These are phyloP conservation scores for Drosophila mayaguana DNA, from an alignment of 2,888 invertebrate species.

Conservation along the genomic window DNA sequence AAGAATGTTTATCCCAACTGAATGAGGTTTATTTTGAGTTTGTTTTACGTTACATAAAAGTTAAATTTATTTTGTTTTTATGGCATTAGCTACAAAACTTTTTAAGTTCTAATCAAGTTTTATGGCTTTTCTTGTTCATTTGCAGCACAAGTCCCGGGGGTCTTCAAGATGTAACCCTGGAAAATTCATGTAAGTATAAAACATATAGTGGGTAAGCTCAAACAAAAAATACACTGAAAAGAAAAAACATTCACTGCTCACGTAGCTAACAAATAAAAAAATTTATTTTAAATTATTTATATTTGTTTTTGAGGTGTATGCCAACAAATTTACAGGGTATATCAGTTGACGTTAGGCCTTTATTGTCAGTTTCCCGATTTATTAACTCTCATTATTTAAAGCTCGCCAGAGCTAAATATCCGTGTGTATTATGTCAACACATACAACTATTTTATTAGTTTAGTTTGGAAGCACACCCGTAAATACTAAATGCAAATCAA, in stretches of 20 bases:
- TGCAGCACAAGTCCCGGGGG: constrained; percentile 90
- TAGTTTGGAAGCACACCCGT: constrained; percentile 51
- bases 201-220: neutral
- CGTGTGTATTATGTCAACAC: constrained; percentile 16
- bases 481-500: constrained; percentile 33
- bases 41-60: neutral
- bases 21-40: neutral
- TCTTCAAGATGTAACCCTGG: constrained; percentile 89
- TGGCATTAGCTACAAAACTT: neutral
- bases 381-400: too few species aligned
- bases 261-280: too few species aligned
- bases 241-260: too few species aligned
- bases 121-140: constrained; percentile 63
- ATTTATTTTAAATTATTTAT: too few species aligned
- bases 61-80: neutral
- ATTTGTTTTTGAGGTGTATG: too few species aligned
- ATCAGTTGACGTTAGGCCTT: too few species aligned
- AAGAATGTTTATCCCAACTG: neutral
- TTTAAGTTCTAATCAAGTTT: constrained; percentile 2
- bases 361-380: too few species aligned
- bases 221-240: too few species aligned
- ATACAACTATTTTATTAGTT: constrained; percentile 18
- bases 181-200: constrained; percentile 84
- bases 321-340: too few species aligned
- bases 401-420: neutral